Evolutionary conservation across 2,888 invertebrate species (phyloP).

Genomic region (Amphipyra berbera): DNA sequence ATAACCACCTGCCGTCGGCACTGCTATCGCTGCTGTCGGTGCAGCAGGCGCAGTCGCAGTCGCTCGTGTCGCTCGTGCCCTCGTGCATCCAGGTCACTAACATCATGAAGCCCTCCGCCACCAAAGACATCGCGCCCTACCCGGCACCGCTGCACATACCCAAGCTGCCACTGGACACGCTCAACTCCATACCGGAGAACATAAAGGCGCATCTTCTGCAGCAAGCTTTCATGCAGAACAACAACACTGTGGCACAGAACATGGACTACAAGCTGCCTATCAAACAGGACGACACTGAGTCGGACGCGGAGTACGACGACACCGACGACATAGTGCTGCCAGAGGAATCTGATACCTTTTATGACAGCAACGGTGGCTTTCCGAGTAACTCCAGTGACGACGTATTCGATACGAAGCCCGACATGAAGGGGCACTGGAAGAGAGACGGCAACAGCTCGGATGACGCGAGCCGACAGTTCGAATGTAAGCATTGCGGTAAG

Average conservation of each 20-base stretch:
- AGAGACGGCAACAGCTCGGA: constrained; percentile 79
- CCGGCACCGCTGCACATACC: constrained; percentile 53
- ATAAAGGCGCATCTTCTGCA: constrained; percentile 80
- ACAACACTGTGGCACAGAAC: constrained; percentile 70
- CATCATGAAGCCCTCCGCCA: constrained; percentile 62
- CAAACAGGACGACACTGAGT: constrained; percentile 86
- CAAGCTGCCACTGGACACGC: constrained; percentile 62
- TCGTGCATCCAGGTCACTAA: constrained; percentile 73
- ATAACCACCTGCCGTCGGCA: constrained; percentile 80
- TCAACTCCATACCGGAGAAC: constrained; percentile 70
- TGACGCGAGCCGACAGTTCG: constrained; percentile 91
- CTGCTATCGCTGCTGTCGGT: constrained; percentile 85
- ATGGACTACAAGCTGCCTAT: constrained; percentile 68
- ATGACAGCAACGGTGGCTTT: constrained; percentile 61
- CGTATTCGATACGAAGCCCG: constrained; percentile 59
- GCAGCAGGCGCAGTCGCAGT: constrained; percentile 72
- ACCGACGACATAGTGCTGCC: constrained; percentile 88
- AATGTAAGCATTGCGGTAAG: constrained; percentile 95
- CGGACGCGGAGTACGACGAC: constrained; percentile 86
- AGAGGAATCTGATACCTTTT: constrained; percentile 79
- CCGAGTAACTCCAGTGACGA: constrained; percentile 51
- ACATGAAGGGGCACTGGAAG: constrained; percentile 71
- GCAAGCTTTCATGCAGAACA: constrained; percentile 82
- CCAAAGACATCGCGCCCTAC: constrained; percentile 55
- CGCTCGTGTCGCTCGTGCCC: constrained; percentile 72